These are phyloP conservation scores for Gobius niger DNA, from an alignment of 2,113 vertebrate species.

Conservation along the genomic window DNA sequence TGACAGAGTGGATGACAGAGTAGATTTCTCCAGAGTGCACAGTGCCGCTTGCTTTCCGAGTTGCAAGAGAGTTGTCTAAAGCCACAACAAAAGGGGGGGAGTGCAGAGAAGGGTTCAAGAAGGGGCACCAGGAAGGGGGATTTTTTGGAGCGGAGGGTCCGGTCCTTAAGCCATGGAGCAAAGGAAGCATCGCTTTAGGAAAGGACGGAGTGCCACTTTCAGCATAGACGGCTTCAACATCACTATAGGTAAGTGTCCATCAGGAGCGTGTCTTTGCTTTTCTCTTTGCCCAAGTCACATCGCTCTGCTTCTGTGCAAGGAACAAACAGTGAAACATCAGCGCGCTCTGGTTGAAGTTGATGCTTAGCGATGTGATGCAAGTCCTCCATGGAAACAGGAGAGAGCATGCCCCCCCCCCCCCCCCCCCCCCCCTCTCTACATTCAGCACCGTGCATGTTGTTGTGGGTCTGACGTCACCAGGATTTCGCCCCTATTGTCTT, in stretches of 20 bases:
- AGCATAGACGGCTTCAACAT: slow-evolving; percentile 97
- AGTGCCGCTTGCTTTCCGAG: slow-evolving; percentile 31
- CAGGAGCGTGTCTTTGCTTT: slow-evolving; percentile 2
- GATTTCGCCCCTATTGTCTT: slow-evolving; percentile 61
- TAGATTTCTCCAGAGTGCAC: slow-evolving; percentile 18
- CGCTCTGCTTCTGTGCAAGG: slow-evolving; percentile 36
- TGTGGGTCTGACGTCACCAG: slow-evolving; percentile 57
- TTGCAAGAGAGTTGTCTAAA: slow-evolving; percentile 31
- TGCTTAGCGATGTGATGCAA: slow-evolving; percentile 32
- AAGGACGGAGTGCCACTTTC: slow-evolving; percentile 93
- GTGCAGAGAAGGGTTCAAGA: slow-evolving; percentile 17
- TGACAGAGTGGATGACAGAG: neutral
- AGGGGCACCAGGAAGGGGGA: slow-evolving; percentile 10
- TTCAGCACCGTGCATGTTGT: slow-evolving; percentile 2
- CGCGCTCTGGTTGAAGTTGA: slow-evolving; percentile 55
- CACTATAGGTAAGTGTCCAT: slow-evolving; percentile 87
- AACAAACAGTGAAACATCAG: slow-evolving; percentile 28
- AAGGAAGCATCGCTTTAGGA: slow-evolving; percentile 91
- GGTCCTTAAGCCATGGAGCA: slow-evolving; percentile 80
- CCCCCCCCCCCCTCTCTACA: slow-evolving; percentile 16
- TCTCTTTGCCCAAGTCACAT: slow-evolving; percentile 40
- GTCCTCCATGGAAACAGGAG: slow-evolving; percentile 69
- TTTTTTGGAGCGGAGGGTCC: no score
- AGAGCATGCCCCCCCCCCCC: neutral
- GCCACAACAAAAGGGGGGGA: slow-evolving; percentile 28